Percentiles rank a stretch among this genome's conserved stretches.
Evolutionary conservation across 2,888 invertebrate genomes (phyloP).

Genomic region (Therioaphis trifolii): DNA sequence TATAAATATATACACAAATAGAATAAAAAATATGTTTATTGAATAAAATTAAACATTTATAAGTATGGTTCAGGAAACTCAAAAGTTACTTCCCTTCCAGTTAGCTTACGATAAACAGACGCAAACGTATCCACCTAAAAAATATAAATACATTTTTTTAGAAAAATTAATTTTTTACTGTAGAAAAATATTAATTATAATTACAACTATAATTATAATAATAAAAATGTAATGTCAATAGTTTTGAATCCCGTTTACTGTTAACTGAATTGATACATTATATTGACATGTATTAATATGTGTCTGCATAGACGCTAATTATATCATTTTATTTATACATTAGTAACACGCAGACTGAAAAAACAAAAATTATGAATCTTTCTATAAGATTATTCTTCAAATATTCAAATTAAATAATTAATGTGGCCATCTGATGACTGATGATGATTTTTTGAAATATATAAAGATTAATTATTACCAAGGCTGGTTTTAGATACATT

Average conservation of each 20-base stretch:
- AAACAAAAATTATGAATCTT: background rate
- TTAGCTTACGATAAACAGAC: constrained; percentile 98
- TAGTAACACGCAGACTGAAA: constrained; percentile 58
- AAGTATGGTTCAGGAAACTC: constrained; percentile 99
- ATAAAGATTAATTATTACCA: too few relatives aligned
- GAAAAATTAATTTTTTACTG: too few relatives aligned
- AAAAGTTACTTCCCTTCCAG: constrained; percentile 98
- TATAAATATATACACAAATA: too few relatives aligned
- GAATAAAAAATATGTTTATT: constrained; percentile 60
- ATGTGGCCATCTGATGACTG: too few relatives aligned
- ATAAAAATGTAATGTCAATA: constrained; percentile 22
- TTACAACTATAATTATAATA: background rate
- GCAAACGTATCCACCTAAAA: constrained; percentile 96
- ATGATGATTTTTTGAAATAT: too few relatives aligned
- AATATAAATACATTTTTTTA: too few relatives aligned
- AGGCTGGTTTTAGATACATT: too few relatives aligned
- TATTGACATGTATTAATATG: constrained; percentile 22
- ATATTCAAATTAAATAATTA: too few relatives aligned
- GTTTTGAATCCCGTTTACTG: background rate
- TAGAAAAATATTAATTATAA: background rate
- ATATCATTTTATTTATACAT: constrained; percentile 40
- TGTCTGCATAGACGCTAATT: constrained; percentile 57
- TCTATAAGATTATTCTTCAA: too few relatives aligned
- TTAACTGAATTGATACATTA: background rate
- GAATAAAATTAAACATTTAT: constrained; percentile 72